Evolutionary conservation across 2,113 vertebrate genomes (phyloP).

Genomic region (Upupa epops): DNA sequence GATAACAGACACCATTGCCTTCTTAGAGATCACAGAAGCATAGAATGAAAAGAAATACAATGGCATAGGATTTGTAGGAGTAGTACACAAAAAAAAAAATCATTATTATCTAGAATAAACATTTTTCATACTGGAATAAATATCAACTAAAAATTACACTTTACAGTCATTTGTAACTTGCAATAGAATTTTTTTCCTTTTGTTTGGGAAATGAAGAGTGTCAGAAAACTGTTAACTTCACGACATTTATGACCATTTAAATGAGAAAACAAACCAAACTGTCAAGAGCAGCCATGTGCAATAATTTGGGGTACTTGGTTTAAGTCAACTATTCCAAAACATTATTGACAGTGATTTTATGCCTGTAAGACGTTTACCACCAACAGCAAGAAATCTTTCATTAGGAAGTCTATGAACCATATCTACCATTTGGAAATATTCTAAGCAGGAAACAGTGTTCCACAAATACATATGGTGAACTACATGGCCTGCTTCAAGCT

Average conservation of each 20-base stretch:
- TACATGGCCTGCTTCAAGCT: neutral
- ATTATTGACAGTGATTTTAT: neutral
- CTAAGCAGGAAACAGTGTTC: rapidly evolving
- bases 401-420: neutral
- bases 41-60: neutral
- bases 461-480: neutral
- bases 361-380: neutral
- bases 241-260: neutral
- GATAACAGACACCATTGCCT: neutral
- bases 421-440: neutral
- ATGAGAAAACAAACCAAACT: neutral
- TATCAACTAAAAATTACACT: neutral
- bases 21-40: neutral
- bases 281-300: neutral
- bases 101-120: neutral
- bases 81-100: neutral
- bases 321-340: neutral
- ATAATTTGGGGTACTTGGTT: neutral
- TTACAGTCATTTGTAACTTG: neutral
- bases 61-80: neutral
- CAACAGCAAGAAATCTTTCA: neutral
- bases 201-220: neutral
- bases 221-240: slow-evolving; percentile 4
- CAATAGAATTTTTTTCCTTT: neutral
- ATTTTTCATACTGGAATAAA: slow-evolving; percentile 2